phyloP scores from a whole-genome alignment of 2,113 vertebrate genomes.

The Zingel zingel region DNA sequence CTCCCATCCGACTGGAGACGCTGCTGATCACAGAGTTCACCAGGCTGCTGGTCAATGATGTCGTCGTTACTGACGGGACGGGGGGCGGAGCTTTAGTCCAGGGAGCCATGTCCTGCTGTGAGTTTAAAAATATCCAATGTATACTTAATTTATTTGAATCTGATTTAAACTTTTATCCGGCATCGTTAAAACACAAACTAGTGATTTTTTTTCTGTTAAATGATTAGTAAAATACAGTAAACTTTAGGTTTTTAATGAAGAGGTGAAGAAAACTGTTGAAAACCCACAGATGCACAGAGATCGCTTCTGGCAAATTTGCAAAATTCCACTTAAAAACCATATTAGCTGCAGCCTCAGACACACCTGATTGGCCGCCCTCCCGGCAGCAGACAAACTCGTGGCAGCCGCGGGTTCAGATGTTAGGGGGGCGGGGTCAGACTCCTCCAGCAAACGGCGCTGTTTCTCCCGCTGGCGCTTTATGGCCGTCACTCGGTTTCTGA shows the following conservation, averaged over 20 bases:
- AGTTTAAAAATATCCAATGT: background rate
- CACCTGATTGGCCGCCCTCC: slow-evolving; percentile 20
- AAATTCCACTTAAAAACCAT: no score
- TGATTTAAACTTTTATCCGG: no score
- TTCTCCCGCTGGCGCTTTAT: slow-evolving; percentile 92
- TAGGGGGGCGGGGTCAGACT: slow-evolving; percentile 41
- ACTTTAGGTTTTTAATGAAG: no score
- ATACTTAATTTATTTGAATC: no score
- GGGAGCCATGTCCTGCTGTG: slow-evolving; percentile 7
- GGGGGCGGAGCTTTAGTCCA: slow-evolving; percentile 56
- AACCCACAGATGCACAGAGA: no score
- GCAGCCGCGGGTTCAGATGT: background rate
- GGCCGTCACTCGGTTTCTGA: slow-evolving; percentile 88
- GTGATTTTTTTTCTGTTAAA: no score
- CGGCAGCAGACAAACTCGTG: background rate
- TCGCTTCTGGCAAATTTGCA: no score
- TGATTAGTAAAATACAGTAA: no score
- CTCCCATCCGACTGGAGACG: slow-evolving; percentile 68
- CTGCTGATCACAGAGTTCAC: slow-evolving; percentile 81
- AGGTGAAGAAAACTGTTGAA: no score
- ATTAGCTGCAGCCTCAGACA: background rate
- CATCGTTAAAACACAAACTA: no score
- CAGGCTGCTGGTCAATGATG: slow-evolving; percentile 56
- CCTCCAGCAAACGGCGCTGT: slow-evolving; percentile 77
- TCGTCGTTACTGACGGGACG: background rate